Percentiles rank a stretch among this genome's conserved stretches.
Evolutionary conservation across 2,888 invertebrate genomes (phyloP).

Genomic region (Mimumesa dahlbomi): DNA sequence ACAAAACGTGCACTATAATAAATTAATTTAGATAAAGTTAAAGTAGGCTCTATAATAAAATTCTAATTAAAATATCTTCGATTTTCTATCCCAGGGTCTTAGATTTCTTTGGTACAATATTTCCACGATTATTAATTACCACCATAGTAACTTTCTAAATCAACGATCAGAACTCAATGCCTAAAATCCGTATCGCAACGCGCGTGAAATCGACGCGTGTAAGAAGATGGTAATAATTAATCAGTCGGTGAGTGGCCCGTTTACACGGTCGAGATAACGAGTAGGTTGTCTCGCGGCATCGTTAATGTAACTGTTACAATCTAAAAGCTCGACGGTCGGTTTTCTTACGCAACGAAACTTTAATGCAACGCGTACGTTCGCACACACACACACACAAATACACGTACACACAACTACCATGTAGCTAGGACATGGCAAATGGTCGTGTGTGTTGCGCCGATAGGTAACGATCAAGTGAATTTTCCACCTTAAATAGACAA

Average conservation of each 20-base stretch:
- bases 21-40: too few species aligned
- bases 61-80: too few species aligned
- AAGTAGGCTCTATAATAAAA: too few species aligned
- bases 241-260: conserved; percentile 13
- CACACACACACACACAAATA: background rate
- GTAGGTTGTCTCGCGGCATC: conserved; percentile 25
- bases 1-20: too few species aligned
- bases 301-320: conserved; percentile 67
- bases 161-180: too few species aligned
- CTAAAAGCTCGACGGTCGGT: conserved; percentile 28
- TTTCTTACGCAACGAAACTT: conserved; percentile 33
- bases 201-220: conserved; percentile 25
- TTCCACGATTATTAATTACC: too few species aligned
- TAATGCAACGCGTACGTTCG: conserved; percentile 5
- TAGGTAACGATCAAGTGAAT: conserved; percentile 66
- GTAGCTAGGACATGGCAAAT: conserved; percentile 35
- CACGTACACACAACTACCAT: conserved; percentile 23
- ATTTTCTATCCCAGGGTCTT: too few species aligned
- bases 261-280: conserved; percentile 41
- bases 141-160: too few species aligned
- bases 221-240: conserved; percentile 41
- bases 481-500: conserved; percentile 73
- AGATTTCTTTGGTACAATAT: too few species aligned
- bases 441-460: conserved; percentile 40
- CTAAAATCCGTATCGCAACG: too few species aligned